These are phyloP conservation scores for Tympanuchus pallidicinctus DNA, from an alignment of 2,113 vertebrate species.

Conservation along the genomic window DNA sequence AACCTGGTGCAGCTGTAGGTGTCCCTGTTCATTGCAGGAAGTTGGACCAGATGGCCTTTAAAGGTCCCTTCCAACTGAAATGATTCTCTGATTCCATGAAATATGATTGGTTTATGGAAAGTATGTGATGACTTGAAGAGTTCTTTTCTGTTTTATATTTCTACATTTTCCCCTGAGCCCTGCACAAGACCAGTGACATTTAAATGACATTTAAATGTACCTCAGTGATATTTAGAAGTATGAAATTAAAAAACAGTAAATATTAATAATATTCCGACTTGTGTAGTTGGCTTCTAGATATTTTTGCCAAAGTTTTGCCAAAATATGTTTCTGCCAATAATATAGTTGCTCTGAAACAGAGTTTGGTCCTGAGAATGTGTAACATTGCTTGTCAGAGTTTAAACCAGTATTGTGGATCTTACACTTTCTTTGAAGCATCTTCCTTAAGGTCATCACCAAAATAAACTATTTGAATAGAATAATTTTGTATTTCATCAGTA, in stretches of 20 bases:
- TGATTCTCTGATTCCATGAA: not conserved
- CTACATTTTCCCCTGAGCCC: not conserved
- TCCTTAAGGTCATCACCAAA: not conserved
- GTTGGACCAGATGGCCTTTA: not conserved
- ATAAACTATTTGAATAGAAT: not conserved
- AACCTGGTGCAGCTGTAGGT: not conserved
- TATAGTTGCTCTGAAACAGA: not conserved
- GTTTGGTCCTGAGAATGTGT: not conserved
- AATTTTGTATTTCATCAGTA: not conserved
- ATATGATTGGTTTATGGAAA: not conserved
- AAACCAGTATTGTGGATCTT: not conserved
- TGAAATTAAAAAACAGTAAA: conserved; percentile 10
- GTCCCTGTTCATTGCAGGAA: not conserved
- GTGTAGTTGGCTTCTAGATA: not conserved
- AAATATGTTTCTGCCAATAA: not conserved
- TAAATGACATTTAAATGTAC: conserved; percentile 18
- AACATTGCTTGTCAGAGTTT: not conserved
- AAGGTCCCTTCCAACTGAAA: not conserved
- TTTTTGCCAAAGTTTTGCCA: not conserved
- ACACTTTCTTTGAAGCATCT: not conserved
- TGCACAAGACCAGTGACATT: conserved; percentile 14
- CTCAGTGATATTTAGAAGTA: not conserved
- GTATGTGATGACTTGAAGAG: not conserved
- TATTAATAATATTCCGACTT: not conserved
- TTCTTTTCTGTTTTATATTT: not conserved